Base-by-base conservation (phyloP, 2,888 invertebrate species). In the Junonia oenone region DNA sequence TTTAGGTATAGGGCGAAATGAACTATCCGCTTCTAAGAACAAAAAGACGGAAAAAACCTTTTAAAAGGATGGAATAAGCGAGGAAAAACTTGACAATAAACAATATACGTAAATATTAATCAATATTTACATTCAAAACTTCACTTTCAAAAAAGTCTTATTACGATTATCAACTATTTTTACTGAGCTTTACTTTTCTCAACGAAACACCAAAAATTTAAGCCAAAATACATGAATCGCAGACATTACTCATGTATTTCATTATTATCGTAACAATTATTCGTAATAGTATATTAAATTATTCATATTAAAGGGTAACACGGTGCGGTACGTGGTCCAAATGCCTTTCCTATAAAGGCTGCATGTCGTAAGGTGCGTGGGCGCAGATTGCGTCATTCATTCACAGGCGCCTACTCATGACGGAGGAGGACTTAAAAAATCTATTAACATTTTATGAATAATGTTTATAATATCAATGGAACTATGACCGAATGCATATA, bases 381-480 rank as follows among this genome's bases (percentile, higher is more conserved):
- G 81, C 68, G 75, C 68, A 55, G 55, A 57, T 81, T 72, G 68
- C 83, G 78, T 81, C 80, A 81, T 63, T 73, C 81, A 81, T 78
- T 80, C 76, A 78, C 63, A 38, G 45, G 53, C 47, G 31, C 58
- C 58, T 43, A 58, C 55, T 40, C 54, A 13, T 17, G 15, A 48
- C 47, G 47, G 47, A 47, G 38, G 46, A 31, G 47, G 29, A 2
- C 27, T 45, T 35, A 19, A 45, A 29, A 46, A 37, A 46, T 29
- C 19, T 14, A 15, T 13, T 45, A 38, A 33, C 33, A 22, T 40
- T 15, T 22, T 27, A 38, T 38, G 26, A 9, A 15, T 9, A 31
- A n/a, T 11, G 11, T 2, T n/a, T 33, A 33, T n/a, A 22, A 22
- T 22, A 22, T 22, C 5, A 22, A 22, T 22, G 22, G 22, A 22